Evolutionary conservation across 2,113 vertebrate genomes (phyloP).

Genomic region (Tragelaphus scriptus): DNA sequence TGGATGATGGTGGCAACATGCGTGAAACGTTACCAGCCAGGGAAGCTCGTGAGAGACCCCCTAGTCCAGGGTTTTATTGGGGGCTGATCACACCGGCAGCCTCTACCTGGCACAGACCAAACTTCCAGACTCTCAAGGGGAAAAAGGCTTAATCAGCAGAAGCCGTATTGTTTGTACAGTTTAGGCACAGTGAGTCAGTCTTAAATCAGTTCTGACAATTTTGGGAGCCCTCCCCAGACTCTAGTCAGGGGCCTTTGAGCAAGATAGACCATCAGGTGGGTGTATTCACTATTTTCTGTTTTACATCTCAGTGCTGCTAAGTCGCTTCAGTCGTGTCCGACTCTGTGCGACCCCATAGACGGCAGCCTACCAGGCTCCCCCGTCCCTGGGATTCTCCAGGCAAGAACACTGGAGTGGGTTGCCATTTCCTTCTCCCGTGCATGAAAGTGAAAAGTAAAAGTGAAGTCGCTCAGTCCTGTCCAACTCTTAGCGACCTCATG

Average conservation of each 20-base stretch:
- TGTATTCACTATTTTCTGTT: rapidly evolving
- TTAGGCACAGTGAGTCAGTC: not conserved
- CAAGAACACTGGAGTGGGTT: no score
- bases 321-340: no score
- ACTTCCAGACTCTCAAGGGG: not conserved
- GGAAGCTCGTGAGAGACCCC: not conserved
- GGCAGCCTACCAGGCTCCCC: no score
- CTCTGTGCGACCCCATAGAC: no score
- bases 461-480: no score
- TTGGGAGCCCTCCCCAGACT: not conserved
- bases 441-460: no score
- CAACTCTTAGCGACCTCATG: no score
- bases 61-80: rapidly evolving
- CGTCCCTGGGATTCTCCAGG: no score
- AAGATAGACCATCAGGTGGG: not conserved
- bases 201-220: not conserved
- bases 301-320: no score
- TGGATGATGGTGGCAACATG: rapidly evolving
- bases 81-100: not conserved
- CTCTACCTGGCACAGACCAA: not conserved
- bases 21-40: not conserved
- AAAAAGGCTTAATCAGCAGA: not conserved
- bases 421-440: no score
- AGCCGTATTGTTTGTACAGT: not conserved
- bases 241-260: not conserved